These are phyloP conservation scores for Polyommatus iphigenia DNA, from an alignment of 2,888 invertebrate genomes.

Conservation along the genomic window DNA sequence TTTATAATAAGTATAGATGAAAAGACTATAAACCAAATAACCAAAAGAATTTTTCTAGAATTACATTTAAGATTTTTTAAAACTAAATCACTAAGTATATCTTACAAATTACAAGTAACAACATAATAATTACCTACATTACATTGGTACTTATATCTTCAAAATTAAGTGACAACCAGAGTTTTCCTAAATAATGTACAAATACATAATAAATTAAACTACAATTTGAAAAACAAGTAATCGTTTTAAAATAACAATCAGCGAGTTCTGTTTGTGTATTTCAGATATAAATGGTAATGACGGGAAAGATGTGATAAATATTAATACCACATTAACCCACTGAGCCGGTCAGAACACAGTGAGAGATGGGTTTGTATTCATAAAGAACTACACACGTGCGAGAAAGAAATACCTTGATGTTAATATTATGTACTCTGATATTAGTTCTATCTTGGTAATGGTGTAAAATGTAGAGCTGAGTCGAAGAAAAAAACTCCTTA, in stretches of 20 bases:
- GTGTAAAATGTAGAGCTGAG: too few species aligned
- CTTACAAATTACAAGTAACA: background rate
- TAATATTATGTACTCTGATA: too few species aligned
- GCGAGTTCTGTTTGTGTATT: background rate
- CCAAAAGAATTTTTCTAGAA: too few species aligned
- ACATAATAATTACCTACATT: background rate
- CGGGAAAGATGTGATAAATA: conserved; percentile 2
- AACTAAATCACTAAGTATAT: too few species aligned
- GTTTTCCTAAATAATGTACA: background rate
- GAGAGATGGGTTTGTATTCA: background rate
- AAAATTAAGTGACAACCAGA: background rate
- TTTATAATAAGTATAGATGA: too few species aligned
- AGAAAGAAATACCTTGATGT: background rate
- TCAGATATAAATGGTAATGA: background rate
- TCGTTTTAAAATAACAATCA: background rate
- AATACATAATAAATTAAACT: background rate
- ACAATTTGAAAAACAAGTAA: background rate
- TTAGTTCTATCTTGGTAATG: too few species aligned
- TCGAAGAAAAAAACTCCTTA: too few species aligned
- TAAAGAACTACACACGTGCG: background rate
- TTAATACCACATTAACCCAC: conserved; percentile 8
- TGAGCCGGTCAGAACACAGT: background rate
- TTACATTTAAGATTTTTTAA: too few species aligned
- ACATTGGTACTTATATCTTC: background rate
- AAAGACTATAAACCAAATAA: too few species aligned